Evolutionary conservation across 2,888 invertebrate species (phyloP), one percentile per base, ranked within the genome.

Genomic region (Noctua janthina): DNA sequence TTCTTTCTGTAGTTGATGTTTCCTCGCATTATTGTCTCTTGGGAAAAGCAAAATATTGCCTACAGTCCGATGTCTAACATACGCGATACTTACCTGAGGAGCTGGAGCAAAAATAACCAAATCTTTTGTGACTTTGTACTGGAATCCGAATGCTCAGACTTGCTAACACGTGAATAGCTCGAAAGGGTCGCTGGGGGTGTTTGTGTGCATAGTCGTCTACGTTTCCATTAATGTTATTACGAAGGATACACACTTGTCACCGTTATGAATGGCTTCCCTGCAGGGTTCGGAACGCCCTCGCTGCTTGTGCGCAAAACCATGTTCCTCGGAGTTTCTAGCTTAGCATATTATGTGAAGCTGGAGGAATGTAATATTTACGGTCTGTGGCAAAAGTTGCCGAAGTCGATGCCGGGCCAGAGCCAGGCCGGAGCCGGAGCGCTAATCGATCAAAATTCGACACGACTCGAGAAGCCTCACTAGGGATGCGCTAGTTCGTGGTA

Each of bases 151-250:
- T 39, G 54, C 56, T 56, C 74, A 43, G 66, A 78, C 69, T 67
- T 72, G 82, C 76, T 78, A 80, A 80, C 79, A 78, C 3, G 39
- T 39, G 39, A 39, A 39, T 39, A 78, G 71, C 54, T 43, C 49
- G 69, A 62, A 64, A 75, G 79, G 75, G 76, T 76, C 77, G 39
- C 6, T 35, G 17, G 46, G 66, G 66, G 11, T 54, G 77, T 62
- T 43, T 56, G 79, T 74, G 76, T 76, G 80, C 46, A 64, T 2
- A 11, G 51, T 64, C 35, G 75, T 43, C 7, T 76, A 66, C 64
- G 56, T 72, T 78, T 79, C 77, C 76, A 73, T 83, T 81, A 69
- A 85, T 77, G 74, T 56, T 70, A 81, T 81, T 64, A 75, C 51
- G 64, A 66, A 72, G 69, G 74, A 76, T 67, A 35, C 43, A 54